Evolutionary conservation across 2,888 invertebrate genomes (phyloP).

Genomic region (Metallyticus violacea): DNA sequence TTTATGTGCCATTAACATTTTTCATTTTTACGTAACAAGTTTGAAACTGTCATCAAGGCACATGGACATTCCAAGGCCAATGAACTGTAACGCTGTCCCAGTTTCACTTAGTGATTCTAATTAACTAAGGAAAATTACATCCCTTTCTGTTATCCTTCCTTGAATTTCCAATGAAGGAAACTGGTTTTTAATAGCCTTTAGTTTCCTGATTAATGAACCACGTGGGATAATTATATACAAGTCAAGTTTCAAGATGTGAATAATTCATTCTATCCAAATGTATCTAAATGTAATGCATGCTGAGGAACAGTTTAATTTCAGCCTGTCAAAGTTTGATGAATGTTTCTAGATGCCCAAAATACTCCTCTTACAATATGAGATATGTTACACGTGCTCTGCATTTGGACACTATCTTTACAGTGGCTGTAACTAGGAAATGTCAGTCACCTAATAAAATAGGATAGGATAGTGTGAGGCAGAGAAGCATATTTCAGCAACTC

Average conservation of each 20-base stretch:
- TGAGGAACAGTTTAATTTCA: background rate
- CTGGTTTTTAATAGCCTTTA: background rate
- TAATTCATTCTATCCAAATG: background rate
- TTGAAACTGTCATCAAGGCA: background rate
- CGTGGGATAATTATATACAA: background rate
- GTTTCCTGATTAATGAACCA: background rate
- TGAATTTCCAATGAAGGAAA: background rate
- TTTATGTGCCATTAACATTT: background rate
- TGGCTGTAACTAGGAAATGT: too few species aligned
- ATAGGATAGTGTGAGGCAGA: too few species aligned
- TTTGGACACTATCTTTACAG: too few species aligned
- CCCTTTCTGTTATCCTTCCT: background rate
- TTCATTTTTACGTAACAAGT: background rate
- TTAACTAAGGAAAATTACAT: background rate
- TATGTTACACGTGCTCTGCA: too few species aligned
- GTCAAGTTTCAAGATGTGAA: background rate
- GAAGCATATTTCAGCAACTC: too few species aligned
- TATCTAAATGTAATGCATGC: background rate
- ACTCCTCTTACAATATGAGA: background rate
- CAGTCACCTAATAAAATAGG: too few species aligned
- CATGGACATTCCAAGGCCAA: background rate
- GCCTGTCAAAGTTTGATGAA: background rate
- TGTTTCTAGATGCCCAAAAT: background rate
- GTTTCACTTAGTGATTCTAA: background rate
- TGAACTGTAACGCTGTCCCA: background rate